Evolutionary conservation across 92 coral and sea anemone genomes (phyloP).

Genomic region (Phenganax subtilis): DNA sequence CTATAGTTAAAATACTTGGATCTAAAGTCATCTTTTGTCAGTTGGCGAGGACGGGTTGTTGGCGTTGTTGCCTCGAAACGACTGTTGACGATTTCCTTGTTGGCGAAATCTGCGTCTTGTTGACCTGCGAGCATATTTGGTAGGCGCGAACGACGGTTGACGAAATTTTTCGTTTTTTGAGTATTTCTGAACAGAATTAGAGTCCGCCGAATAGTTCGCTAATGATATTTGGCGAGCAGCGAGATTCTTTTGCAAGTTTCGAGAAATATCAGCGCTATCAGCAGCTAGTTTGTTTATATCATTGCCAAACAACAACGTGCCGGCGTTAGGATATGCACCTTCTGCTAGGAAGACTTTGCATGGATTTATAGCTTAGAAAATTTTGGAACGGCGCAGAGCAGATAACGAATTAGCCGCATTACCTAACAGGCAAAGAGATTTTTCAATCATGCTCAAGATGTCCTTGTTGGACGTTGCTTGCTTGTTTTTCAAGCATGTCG

Average conservation of each 20-base stretch:
- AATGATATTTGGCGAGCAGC: not conserved
- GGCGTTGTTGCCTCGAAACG: not conserved
- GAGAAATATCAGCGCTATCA: too few species aligned
- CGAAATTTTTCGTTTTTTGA: too few species aligned
- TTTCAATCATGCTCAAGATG: not conserved
- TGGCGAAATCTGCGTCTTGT: too few species aligned
- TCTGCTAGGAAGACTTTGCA: too few species aligned
- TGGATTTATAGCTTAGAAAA: conserved; percentile 7
- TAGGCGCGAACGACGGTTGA: too few species aligned
- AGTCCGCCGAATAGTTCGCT: too few species aligned
- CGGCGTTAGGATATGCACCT: too few species aligned
- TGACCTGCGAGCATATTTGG: too few species aligned
- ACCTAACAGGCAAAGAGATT: not conserved
- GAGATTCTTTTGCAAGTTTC: not conserved
- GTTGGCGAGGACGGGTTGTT: not conserved
- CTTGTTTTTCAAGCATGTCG: not conserved
- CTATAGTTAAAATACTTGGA: not conserved
- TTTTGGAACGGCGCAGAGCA: not conserved
- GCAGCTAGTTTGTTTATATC: too few species aligned
- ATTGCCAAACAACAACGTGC: too few species aligned
- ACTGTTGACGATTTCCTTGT: not conserved
- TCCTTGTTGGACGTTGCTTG: not conserved
- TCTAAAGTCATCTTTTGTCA: not conserved
- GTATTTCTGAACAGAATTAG: too few species aligned
- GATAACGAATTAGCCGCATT: conserved; percentile 5